These are phyloP conservation scores for Eumaeus atala DNA, from an alignment of 1,140 invertebrate genomes.

Conservation along the genomic window DNA sequence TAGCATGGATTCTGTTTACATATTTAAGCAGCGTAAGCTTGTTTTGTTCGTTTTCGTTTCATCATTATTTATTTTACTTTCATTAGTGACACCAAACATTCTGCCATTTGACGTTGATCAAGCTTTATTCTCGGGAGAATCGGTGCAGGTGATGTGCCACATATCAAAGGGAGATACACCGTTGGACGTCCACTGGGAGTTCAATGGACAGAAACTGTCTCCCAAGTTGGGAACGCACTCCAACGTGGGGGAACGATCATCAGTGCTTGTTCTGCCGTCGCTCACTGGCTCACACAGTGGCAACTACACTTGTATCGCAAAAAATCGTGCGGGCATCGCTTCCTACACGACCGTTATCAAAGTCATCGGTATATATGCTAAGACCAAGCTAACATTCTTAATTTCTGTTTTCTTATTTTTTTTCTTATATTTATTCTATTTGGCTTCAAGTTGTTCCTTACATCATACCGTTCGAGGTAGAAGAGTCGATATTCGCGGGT, in stretches of 20 bases:
- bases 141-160: slow-evolving; percentile 81
- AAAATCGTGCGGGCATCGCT: slow-evolving; percentile 81
- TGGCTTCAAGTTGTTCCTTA: slow-evolving; percentile 74
- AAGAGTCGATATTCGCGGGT: slow-evolving; percentile 81
- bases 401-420: slow-evolving; percentile 20
- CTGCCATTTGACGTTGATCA: slow-evolving; percentile 79
- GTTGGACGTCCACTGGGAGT: slow-evolving; percentile 76
- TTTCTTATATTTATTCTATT: slow-evolving; percentile 34
- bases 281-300: slow-evolving; percentile 79
- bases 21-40: slow-evolving; percentile 42
- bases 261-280: slow-evolving; percentile 60
- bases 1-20: slow-evolving; percentile 56
- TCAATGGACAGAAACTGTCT: slow-evolving; percentile 64
- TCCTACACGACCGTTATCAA: slow-evolving; percentile 79
- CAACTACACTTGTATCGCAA: slow-evolving; percentile 83
- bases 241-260: slow-evolving; percentile 71
- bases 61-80: slow-evolving; percentile 35
- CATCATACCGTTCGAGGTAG: slow-evolving; percentile 80
- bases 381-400: background rate
- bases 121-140: slow-evolving; percentile 81
- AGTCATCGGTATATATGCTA: slow-evolving; percentile 79
- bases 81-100: slow-evolving; percentile 78
- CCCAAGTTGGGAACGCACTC: slow-evolving; percentile 61
- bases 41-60: slow-evolving; percentile 34
- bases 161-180: slow-evolving; percentile 81